These are phyloP conservation scores for Drosophila ustulata DNA, from an alignment of 2,888 invertebrate genomes.

Conservation along the genomic window DNA sequence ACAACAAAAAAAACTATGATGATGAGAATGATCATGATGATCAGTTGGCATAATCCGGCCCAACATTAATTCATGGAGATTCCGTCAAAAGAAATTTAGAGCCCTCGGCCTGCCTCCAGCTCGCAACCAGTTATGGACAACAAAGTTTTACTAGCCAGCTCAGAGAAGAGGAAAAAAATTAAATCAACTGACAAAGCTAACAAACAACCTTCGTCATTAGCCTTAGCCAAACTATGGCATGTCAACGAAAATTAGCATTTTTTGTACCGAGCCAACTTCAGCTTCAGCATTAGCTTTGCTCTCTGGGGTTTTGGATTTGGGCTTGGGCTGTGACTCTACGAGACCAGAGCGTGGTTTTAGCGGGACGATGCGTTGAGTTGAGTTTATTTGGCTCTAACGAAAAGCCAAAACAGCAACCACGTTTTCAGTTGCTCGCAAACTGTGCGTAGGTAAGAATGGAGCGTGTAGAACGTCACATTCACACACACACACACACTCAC, in stretches of 20 bases:
- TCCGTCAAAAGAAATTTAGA: conserved; percentile 79
- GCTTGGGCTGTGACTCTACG: not conserved
- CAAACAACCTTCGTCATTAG: conserved; percentile 82
- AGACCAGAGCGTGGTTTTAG: conserved; percentile 1
- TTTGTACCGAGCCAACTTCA: conserved; percentile 48
- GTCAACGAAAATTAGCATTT: conserved; percentile 82
- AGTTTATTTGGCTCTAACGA: not conserved
- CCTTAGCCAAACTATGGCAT: conserved; percentile 82
- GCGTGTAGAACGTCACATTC: conserved; percentile 8
- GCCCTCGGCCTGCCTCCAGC: conserved; percentile 39
- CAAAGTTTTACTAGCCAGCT: conserved; percentile 42
- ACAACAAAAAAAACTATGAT: not conserved
- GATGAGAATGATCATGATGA: conserved; percentile 27
- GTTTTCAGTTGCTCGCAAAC: conserved; percentile 62
- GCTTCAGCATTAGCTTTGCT: conserved; percentile 16
- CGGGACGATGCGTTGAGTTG: conserved; percentile 48
- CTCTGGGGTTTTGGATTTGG: conserved; percentile 19
- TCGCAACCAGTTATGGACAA: conserved; percentile 68
- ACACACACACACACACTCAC: conserved; percentile 3
- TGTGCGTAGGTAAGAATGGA: conserved; percentile 75
- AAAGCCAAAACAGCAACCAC: conserved; percentile 13
- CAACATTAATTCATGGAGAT: conserved; percentile 79
- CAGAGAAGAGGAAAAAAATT: conserved; percentile 34
- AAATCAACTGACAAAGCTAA: conserved; percentile 78
- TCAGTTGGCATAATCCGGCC: conserved; percentile 59